phyloP scores from a whole-genome alignment of 2,113 vertebrate species.

The Eulemur macaco region DNA sequence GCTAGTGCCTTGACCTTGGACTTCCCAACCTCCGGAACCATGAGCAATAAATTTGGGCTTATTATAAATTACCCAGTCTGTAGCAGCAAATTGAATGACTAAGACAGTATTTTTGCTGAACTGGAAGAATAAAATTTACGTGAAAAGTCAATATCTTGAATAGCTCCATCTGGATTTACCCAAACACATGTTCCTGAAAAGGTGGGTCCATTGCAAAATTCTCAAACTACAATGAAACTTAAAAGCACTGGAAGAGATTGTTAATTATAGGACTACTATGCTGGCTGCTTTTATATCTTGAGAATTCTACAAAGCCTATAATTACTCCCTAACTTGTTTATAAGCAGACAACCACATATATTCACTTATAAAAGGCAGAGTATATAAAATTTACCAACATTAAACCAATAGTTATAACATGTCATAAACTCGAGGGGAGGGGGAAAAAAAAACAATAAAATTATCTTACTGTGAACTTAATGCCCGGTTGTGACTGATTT shows the following conservation, averaged over 20 bases:
- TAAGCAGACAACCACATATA: not conserved
- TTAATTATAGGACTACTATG: not conserved
- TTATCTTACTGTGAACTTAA: constrained; percentile 95
- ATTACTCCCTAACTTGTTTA: not conserved
- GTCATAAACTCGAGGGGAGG: not conserved
- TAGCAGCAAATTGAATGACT: not conserved
- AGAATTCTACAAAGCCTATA: not conserved
- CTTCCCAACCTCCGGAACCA: not conserved
- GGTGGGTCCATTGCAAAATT: not conserved
- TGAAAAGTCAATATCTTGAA: constrained; percentile 13
- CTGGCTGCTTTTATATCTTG: not conserved
- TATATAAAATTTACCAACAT: constrained; percentile 18
- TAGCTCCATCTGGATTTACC: not conserved
- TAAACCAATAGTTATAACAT: constrained; percentile 3
- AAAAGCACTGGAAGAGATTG: not conserved
- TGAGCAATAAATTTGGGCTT: not conserved
- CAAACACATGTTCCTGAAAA: not conserved
- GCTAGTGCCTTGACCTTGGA: not conserved
- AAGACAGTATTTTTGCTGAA: not conserved
- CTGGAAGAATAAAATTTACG: constrained; percentile 3
- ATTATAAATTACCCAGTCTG: not conserved
- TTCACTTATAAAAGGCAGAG: not conserved
- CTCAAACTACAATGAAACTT: constrained; percentile 22
- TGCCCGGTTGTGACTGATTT: constrained; percentile 88
- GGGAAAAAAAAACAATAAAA: not conserved